Evolutionary conservation across 2,888 invertebrate species (phyloP), one percentile per base, ranked within the genome.

Genomic region (Nomada flava): DNA sequence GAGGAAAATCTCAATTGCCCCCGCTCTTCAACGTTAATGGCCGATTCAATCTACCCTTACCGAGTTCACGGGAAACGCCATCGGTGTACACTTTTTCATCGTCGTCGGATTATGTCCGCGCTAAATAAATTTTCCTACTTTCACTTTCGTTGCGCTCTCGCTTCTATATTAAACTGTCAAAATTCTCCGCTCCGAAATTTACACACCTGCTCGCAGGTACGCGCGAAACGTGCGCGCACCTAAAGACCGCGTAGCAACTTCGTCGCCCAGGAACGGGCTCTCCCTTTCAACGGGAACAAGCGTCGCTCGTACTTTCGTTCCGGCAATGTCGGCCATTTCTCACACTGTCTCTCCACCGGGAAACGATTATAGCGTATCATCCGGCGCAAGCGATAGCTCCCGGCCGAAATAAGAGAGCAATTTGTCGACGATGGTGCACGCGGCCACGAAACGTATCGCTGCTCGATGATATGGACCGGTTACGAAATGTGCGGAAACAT

Each of bases 1-100:
- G 73, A 83, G 80, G 83, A 82, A 86, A 86, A 82, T 85, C 84
- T 83, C 72, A 75, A 76, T 83, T 79, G 65, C 76, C 75, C 62
- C 47, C 60, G 62, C 76, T 82, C 73, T 67, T 77, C 67, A 70
- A 74, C 81, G 64, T 82, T 88, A 88, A 88, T 82, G 77, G 76
- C 64, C 86, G 81, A 88, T 84, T 82, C 83, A 68, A 65, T 52
- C 64, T 71, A 77, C 73, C 70, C 74, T 71, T 70, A 29, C 73
- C 50, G 69, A 76, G 76, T 82, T 73, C 60, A 82, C 59, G 65
- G 74, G 59, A 69, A 76, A 85, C 76, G 70, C 7, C 74, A 64
- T 68, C 36, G 76, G 60, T 68, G 55, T n/a, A 29, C 72, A 67
- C 42, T 69, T 72, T 72, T 64, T 52, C 57, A 57, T 57, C 59